These are phyloP conservation scores for Tonatia bakeri DNA, from an alignment of 2,113 vertebrate genomes.

Conservation along the genomic window DNA sequence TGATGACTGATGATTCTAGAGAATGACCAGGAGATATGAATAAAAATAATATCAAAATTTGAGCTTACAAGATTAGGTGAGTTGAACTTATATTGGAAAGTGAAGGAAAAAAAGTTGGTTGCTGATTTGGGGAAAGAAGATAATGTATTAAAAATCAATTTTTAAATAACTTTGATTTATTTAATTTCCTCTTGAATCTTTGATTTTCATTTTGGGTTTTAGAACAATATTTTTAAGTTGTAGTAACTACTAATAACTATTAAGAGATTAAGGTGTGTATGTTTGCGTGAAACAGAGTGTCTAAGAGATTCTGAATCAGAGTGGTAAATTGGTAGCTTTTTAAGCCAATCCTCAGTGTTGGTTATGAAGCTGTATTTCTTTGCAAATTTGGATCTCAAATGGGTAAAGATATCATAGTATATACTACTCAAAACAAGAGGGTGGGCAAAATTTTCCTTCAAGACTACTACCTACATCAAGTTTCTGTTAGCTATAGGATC, in stretches of 20 bases:
- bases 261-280: neutral
- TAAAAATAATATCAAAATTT: neutral
- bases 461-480: neutral
- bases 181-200: neutral
- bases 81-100: neutral
- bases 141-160: neutral
- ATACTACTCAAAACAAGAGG: neutral
- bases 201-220: conserved; percentile 17
- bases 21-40: neutral
- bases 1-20: neutral
- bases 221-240: neutral
- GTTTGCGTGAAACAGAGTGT: neutral
- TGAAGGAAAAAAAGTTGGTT: neutral
- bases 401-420: neutral
- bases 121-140: neutral
- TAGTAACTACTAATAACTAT: neutral
- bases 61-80: neutral
- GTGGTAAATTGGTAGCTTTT: neutral
- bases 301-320: neutral
- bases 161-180: neutral
- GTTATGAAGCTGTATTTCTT: neutral
- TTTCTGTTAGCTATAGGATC: neutral
- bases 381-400: neutral
- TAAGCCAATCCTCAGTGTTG: neutral
- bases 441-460: neutral